Evolutionary conservation across 1,140 invertebrate genomes (phyloP).

Genomic region (Chrysoperla carnea): DNA sequence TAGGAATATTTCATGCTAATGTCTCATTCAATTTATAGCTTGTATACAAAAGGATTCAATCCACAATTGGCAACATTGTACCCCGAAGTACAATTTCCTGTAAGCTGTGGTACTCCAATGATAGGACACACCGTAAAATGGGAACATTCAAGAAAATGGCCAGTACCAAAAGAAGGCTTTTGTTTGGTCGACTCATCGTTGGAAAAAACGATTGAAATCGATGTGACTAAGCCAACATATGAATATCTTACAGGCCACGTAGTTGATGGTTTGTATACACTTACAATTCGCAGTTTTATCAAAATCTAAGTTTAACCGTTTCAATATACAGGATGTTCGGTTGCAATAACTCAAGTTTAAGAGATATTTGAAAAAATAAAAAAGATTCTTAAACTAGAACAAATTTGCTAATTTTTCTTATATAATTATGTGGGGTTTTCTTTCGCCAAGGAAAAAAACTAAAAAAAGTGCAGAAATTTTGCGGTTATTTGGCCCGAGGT

Average conservation of each 20-base stretch:
- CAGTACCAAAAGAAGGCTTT: conserved; percentile 8
- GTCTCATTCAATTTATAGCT: conserved; percentile 24
- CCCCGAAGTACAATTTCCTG: conserved; percentile 33
- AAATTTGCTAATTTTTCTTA: too few species aligned
- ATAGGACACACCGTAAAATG: conserved; percentile 41
- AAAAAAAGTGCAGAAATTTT: too few species aligned
- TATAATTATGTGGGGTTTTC: too few species aligned
- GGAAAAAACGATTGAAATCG: conserved; percentile 9
- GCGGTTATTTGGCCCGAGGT: too few species aligned
- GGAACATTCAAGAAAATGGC: conserved; percentile 42
- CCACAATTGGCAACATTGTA: conserved; percentile 33
- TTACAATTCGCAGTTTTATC: too few species aligned
- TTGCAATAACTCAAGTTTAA: too few species aligned
- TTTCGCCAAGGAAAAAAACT: too few species aligned
- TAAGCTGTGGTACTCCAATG: conserved; percentile 39
- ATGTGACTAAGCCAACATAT: conserved; percentile 43
- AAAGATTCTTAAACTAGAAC: too few species aligned
- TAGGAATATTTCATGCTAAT: conserved; percentile 4
- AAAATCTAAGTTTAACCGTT: not conserved
- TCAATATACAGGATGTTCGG: too few species aligned
- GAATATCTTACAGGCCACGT: conserved; percentile 68
- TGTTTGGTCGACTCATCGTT: too few species aligned
- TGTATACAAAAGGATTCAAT: conserved; percentile 36
- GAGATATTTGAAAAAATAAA: too few species aligned
- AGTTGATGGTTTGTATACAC: conserved; percentile 52